Conservation (phyloP, 2,797 vertebrate species). For the Onychomys torridus region DNA sequence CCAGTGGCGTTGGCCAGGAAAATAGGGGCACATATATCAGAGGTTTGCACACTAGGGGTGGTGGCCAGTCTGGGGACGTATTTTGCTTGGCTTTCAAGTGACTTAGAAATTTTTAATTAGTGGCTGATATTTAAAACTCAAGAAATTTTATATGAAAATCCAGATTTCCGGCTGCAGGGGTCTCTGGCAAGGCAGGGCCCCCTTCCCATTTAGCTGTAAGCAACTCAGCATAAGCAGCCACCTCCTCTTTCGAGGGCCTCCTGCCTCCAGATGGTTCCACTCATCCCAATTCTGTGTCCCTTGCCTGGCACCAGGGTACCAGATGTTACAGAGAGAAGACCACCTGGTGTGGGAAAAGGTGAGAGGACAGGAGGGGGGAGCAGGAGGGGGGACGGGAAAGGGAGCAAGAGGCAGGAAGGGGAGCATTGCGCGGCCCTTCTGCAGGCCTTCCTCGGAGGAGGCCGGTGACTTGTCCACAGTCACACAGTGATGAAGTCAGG, state of each 20-base stretch:
- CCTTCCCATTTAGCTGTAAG: background rate
- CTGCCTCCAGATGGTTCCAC: background rate
- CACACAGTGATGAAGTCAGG: background rate
- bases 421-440: accelerated
- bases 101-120: conserved; percentile 10
- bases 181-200: background rate
- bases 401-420: background rate
- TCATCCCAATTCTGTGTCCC: background rate
- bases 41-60: background rate
- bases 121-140: conserved; percentile 36
- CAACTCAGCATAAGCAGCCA: background rate
- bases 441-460: background rate
- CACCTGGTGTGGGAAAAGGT: background rate
- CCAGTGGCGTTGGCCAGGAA: background rate
- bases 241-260: background rate
- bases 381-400: no score
- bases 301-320: background rate
- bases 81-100: conserved; percentile 45
- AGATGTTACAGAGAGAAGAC: background rate
- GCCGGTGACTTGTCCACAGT: background rate
- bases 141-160: conserved; percentile 46
- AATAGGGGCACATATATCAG: background rate
- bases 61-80: background rate
- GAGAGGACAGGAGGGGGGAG: background rate
- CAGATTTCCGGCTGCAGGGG: background rate